phyloP scores from a whole-genome alignment of 2,113 vertebrate species.

The Rhizomys pruinosus region DNA sequence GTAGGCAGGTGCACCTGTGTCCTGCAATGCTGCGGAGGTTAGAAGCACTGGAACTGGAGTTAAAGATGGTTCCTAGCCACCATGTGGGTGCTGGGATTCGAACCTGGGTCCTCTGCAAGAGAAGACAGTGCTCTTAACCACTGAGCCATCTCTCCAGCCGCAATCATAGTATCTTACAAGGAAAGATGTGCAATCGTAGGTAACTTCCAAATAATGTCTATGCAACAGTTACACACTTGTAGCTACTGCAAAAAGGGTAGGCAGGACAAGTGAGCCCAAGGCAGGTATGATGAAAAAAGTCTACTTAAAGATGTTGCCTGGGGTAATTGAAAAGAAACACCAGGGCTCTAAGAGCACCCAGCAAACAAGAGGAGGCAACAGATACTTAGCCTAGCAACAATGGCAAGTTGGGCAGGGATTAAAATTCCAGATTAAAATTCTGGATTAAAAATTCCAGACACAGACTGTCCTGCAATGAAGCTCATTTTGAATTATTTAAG shows the following conservation, averaged over 20 bases:
- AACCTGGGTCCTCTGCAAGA: too few species aligned
- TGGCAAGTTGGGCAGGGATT: background rate
- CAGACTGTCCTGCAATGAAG: background rate
- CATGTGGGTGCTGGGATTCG: too few species aligned
- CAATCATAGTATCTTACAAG: conserved; percentile 23
- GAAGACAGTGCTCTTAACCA: too few species aligned
- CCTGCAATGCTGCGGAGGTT: too few species aligned
- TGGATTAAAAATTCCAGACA: background rate
- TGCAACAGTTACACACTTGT: conserved; percentile 22
- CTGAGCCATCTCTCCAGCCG: too few species aligned
- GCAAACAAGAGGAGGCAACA: background rate
- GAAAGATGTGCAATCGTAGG: conserved; percentile 39
- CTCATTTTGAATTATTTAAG: conserved; percentile 8
- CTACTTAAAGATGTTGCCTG: background rate
- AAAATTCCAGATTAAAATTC: too few species aligned
- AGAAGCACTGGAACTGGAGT: too few species aligned
- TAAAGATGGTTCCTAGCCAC: too few species aligned
- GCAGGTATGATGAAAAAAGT: background rate
- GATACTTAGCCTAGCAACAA: background rate
- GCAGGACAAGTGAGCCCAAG: background rate
- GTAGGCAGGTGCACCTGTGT: too few species aligned
- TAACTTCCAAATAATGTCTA: conserved; percentile 4
- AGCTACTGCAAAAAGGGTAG: conserved; percentile 6
- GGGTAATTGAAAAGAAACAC: conserved; percentile 26
- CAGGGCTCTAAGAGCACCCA: background rate